Base-by-base conservation (phyloP, 2,888 invertebrate genomes). In the Noctua fimbriata region DNA sequence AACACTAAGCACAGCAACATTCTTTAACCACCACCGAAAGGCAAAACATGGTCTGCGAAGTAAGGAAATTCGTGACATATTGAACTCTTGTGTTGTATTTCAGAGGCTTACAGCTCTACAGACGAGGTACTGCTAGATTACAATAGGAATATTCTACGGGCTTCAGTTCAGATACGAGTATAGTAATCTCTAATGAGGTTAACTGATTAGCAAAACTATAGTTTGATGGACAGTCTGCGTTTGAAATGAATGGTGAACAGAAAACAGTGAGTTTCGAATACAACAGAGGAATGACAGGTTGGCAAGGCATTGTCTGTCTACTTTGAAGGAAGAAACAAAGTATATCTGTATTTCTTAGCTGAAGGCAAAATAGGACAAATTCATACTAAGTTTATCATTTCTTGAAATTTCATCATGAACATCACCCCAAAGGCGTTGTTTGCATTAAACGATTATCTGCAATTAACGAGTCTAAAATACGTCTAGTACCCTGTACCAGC, bases 211-310 rank as follows among this genome's bases (percentile, higher is more conserved):
- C 41, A 41, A 52, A 52, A 73, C 66, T n/a, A 67, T 67, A 32
- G 41, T 10, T n/a, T 60, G 12, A 80, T 69, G n/a, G 28, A 60
- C 32, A 52, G 67, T n/a, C 52, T 70, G 21, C 14, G 21, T n/a
- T 52, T 4, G 21, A 52, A 52, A 69, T 28, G 60, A 63, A 80
- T 28, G 24, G 41, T 16, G 32, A 52, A n/a, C 36, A 73, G 67
- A 73, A 73, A 60, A 41, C 21, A 12, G 32, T 28, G 10, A 49
- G 58, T 67, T 67, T 69, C 10, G 36, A 73, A 63, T 10, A 73
- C 67, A 80, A 80, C 24, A 36, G 80, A 79, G 14, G 28, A 67
- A 7, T 36, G 73, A 69, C 60, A 63, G 52, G 73, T 73, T 73
- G 44, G 32, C 21, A 24, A 24, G 41, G 16, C 21, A 36, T 79